Percentiles rank a stretch among this genome's conserved stretches.
Conservation (phyloP, 2,113 vertebrate genomes). For the Etheostoma cragini region DNA sequence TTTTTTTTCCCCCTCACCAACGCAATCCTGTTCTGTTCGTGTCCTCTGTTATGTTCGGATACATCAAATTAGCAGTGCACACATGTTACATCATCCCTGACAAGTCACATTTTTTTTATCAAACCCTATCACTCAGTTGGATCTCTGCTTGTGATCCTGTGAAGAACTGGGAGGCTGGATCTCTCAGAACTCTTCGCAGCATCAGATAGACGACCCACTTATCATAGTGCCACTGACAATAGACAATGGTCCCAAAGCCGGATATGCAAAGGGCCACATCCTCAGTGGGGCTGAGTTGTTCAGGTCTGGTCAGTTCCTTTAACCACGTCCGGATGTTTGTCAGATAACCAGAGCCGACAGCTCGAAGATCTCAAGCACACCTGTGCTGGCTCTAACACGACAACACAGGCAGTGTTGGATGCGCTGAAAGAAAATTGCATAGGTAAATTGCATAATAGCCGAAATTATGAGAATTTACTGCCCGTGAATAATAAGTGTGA, state of each 20-base stretch:
- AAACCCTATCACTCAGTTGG: conserved; percentile 37
- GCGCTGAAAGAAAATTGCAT: not conserved
- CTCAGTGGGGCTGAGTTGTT: conserved; percentile 13
- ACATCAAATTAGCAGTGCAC: conserved; percentile 33
- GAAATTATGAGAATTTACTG: conserved; percentile 35
- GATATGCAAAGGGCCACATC: conserved; percentile 75
- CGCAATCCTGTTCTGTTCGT: not conserved
- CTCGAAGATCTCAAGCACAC: conserved; percentile 50
- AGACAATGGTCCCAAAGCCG: conserved; percentile 73
- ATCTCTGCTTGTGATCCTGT: conserved; percentile 45
- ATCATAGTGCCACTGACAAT: conserved; percentile 69
- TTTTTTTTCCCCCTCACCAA: not conserved
- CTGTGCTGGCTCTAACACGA: conserved; percentile 51
- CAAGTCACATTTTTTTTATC: conserved; percentile 27
- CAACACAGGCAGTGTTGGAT: conserved; percentile 14
- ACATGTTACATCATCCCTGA: conserved; percentile 37
- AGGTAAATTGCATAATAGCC: conserved; percentile 27
- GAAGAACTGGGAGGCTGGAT: conserved; percentile 27
- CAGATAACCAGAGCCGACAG: conserved; percentile 39
- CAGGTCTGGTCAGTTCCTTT: conserved; percentile 49
- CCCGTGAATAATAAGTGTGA: conserved; percentile 3
- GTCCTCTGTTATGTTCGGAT: conserved; percentile 9
- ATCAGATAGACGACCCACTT: conserved; percentile 66
- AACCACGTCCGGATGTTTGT: conserved; percentile 67
- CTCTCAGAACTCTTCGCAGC: conserved; percentile 49